Conservation (phyloP, 2,797 vertebrate species). For the Halcyon smyrnensis region DNA sequence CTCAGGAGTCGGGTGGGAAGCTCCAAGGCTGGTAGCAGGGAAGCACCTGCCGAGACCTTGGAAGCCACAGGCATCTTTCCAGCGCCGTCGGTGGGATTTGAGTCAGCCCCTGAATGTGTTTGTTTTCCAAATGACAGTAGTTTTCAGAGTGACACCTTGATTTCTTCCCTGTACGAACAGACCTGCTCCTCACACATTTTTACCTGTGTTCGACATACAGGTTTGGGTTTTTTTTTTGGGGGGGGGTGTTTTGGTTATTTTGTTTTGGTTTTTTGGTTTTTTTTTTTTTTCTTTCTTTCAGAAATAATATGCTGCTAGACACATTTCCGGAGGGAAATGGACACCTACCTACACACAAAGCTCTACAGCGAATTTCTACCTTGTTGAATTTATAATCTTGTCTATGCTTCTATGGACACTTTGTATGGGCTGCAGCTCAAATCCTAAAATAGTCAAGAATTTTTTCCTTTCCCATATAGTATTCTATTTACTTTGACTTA, state of each 20-base stretch:
- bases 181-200: slow-evolving; percentile 29
- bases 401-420: slow-evolving; percentile 79
- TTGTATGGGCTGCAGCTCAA: slow-evolving; percentile 78
- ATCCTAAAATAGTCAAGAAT: slow-evolving; percentile 76
- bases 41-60: not conserved
- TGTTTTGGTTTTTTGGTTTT: not conserved
- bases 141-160: slow-evolving; percentile 19
- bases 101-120: not conserved
- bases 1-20: not conserved
- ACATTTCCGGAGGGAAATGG: slow-evolving; percentile 72
- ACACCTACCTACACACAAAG: slow-evolving; percentile 72
- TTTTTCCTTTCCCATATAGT: slow-evolving; percentile 76
- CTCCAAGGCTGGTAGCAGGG: not conserved
- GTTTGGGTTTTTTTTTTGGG: not conserved
- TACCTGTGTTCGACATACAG: slow-evolving; percentile 51
- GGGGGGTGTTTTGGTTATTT: not conserved
- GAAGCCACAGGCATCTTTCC: not conserved
- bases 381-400: slow-evolving; percentile 75
- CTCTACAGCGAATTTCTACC: slow-evolving; percentile 70
- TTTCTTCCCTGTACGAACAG: slow-evolving; percentile 43
- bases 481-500: slow-evolving; percentile 77
- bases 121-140: not conserved
- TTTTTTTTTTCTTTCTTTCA: not conserved
- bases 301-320: slow-evolving; percentile 55
- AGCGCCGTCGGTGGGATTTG: rapidly evolving